A percentile compares a stretch with the other conserved stretches of the same genome.
phyloP scores from a whole-genome alignment of 1,140 invertebrate species.

The Lepidurus apus region DNA sequence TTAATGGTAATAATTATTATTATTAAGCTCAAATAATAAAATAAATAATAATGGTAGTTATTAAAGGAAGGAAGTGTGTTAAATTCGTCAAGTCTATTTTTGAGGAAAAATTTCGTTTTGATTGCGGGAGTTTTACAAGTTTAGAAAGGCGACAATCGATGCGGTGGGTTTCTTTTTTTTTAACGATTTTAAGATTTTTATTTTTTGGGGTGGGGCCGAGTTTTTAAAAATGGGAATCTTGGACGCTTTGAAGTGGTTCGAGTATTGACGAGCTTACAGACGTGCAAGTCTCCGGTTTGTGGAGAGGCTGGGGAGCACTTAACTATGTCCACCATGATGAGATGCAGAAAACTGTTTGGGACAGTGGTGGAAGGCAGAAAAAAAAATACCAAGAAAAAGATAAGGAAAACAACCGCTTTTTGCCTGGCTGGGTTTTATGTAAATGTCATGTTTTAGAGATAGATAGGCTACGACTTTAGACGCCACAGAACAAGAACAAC shows the following conservation, averaged over 20 bases:
- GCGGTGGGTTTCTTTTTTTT: background rate
- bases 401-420: slow-evolving; percentile 9
- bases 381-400: background rate
- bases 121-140: no score
- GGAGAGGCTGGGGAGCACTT: slow-evolving; percentile 1
- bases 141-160: no score
- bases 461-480: slow-evolving; percentile 10
- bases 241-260: slow-evolving; percentile 9
- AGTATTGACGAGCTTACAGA: slow-evolving; percentile 11
- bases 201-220: background rate
- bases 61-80: background rate
- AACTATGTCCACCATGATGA: slow-evolving; percentile 12
- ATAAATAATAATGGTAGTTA: background rate
- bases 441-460: slow-evolving; percentile 16
- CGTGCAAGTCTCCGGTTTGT: background rate
- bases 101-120: background rate
- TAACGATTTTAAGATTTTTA: background rate
- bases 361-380: background rate
- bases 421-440: slow-evolving; percentile 13
- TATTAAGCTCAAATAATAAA: no score
- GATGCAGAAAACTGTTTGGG: slow-evolving; percentile 1
- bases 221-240: background rate
- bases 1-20: no score
- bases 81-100: background rate
- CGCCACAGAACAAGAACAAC: background rate